phyloP scores from a whole-genome alignment of 2,888 invertebrate genomes.

The Diarsia brunnea region DNA sequence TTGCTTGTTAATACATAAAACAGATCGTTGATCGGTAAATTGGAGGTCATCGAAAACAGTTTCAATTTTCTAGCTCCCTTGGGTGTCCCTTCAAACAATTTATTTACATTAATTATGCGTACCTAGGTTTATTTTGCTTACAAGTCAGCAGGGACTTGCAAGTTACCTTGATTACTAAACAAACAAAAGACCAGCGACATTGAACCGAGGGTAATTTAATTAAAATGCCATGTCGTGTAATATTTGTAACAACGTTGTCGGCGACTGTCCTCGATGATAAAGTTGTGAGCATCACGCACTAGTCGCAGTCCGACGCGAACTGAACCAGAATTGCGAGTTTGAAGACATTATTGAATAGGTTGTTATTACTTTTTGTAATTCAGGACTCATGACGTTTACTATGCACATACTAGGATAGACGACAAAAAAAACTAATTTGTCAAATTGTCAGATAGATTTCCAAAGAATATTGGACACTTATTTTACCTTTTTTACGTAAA shows the following conservation, averaged over 20 bases:
- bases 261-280: constrained; percentile 69
- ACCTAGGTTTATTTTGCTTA: constrained; percentile 7
- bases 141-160: constrained; percentile 35
- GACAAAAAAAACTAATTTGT: too few species aligned
- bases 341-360: constrained; percentile 2
- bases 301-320: constrained; percentile 57
- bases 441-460: too few species aligned
- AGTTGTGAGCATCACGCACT: constrained; percentile 72
- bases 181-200: constrained; percentile 30
- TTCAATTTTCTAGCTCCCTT: background rate
- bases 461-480: too few species aligned
- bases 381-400: too few species aligned
- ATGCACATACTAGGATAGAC: too few species aligned
- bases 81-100: background rate
- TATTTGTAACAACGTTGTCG: constrained; percentile 57
- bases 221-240: constrained; percentile 40
- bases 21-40: background rate
- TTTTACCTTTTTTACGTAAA: too few species aligned
- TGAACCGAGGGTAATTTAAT: constrained; percentile 49
- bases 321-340: constrained; percentile 31
- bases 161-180: constrained; percentile 38
- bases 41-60: background rate
- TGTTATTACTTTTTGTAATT: too few species aligned
- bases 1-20: background rate
- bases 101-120: constrained; percentile 3